Evolutionary conservation across 2,888 invertebrate species (phyloP), one percentile per base, ranked within the genome.

Genomic region (Azorinus chamasolen): DNA sequence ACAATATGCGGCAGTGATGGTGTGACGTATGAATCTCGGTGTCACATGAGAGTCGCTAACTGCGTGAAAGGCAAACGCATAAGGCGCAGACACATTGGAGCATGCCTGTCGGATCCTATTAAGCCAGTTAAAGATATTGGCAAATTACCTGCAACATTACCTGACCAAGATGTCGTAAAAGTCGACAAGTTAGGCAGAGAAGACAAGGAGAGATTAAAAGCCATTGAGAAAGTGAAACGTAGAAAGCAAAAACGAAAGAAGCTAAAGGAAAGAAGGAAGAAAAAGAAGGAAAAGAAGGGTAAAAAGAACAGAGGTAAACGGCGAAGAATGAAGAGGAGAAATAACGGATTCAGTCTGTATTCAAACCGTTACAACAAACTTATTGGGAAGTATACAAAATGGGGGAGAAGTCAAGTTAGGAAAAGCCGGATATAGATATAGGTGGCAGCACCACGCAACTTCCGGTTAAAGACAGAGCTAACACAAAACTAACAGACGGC

Each of bases 1-100:
- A 22, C 25, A 6, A 83, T 92, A 2, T 92, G 92, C 61, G 90
- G 91, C 6, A 85, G 76, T 4, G 89, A 91, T 62, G 90, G 89
- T 12, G 68, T 69, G 16, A 90, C 89, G 0, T 91, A 91, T 64
- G 50, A 82, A 8, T 88, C 91, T 2, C 70, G 85, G 2, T 90
- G 89, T 45, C 87, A 89, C 48, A 63, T 89, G 71, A 63, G 88
- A 57, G 83, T 88, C 16, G 85, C 85, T 14, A 85, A 84, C 45
- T 89, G 88, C 62, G 83, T 80, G 41, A 70, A 70, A 22, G 75
- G 71, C 27, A 79, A 77, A 45, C 64, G 85, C 32, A 79, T 89
- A 48, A 82, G 83, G 73, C 78, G 85, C n/a, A 65, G 62, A 22
- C 78, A 83, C 48, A 66, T 73, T 43, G 87, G 83, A 1, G 50